These are phyloP conservation scores for Ascaphus truei DNA, from an alignment of 2,113 vertebrate genomes.

Conservation along the genomic window DNA sequence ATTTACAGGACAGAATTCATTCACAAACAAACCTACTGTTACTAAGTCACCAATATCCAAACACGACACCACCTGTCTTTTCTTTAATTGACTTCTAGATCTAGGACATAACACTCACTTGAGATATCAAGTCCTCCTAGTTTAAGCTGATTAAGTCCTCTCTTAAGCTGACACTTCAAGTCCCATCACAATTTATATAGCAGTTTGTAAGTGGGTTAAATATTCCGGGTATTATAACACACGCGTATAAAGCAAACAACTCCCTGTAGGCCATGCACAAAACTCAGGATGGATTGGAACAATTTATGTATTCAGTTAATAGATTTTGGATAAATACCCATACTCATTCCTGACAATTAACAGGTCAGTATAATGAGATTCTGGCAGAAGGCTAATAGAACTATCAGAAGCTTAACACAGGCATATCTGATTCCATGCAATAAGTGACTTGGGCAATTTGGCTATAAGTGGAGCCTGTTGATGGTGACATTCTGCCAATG, in stretches of 20 bases:
- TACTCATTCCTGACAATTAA: background rate
- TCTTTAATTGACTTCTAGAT: background rate
- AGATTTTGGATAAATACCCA: constrained; percentile 6
- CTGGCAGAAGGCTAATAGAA: background rate
- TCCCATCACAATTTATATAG: background rate
- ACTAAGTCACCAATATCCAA: background rate
- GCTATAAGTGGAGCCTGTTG: background rate
- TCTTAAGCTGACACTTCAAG: background rate
- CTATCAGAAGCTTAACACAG: background rate
- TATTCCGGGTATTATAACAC: background rate
- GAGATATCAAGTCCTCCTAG: background rate
- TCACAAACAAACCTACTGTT: background rate
- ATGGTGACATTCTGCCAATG: background rate
- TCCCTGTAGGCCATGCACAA: background rate
- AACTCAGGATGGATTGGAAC: background rate
- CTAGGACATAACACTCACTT: constrained; percentile 5
- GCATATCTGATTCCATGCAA: background rate
- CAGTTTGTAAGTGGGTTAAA: background rate
- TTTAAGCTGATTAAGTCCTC: constrained; percentile 12
- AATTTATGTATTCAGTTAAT: background rate
- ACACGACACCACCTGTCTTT: background rate
- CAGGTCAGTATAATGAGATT: background rate
- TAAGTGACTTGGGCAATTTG: background rate
- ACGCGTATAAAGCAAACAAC: background rate
- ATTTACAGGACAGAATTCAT: background rate